These are phyloP conservation scores for Tetragonula clypearis DNA, from an alignment of 1,140 invertebrate genomes.

Conservation along the genomic window DNA sequence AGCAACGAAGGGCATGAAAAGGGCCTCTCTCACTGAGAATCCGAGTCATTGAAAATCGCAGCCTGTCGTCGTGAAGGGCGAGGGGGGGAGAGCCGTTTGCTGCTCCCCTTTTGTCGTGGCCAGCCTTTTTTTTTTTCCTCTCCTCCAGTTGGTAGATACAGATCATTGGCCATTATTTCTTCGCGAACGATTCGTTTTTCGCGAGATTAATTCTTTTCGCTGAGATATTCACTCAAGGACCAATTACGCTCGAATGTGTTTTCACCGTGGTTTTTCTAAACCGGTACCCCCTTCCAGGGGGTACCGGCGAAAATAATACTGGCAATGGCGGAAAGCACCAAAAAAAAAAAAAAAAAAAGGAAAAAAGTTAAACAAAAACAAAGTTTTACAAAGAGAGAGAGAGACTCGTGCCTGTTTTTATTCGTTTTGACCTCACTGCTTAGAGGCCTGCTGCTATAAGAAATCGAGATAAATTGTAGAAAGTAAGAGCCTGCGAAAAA, in stretches of 20 bases:
- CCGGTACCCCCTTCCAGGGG: too few species aligned
- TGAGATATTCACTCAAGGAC: not conserved
- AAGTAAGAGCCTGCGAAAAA: too few species aligned
- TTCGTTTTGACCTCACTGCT: too few species aligned
- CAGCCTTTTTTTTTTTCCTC: conserved; percentile 6
- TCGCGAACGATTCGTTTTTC: not conserved
- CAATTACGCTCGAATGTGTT: not conserved
- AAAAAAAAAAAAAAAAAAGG: too few species aligned
- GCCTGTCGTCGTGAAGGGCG: not conserved
- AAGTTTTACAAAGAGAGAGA: too few species aligned
- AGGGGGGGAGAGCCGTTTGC: not conserved
- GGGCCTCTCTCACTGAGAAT: not conserved
- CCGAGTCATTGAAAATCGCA: conserved; percentile 42
- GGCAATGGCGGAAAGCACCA: too few species aligned
- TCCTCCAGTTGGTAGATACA: not conserved
- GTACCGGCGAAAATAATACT: too few species aligned
- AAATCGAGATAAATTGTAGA: too few species aligned
- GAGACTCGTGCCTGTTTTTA: too few species aligned
- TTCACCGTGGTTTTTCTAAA: not conserved
- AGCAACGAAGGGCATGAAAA: conserved; percentile 26
- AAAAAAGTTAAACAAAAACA: too few species aligned
- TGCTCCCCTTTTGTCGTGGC: conserved; percentile 12
- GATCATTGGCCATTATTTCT: conserved; percentile 17
- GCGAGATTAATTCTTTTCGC: conserved; percentile 11
- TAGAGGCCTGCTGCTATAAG: too few species aligned